Conservation (phyloP, 2,113 vertebrate genomes). For the Martes martes region DNA sequence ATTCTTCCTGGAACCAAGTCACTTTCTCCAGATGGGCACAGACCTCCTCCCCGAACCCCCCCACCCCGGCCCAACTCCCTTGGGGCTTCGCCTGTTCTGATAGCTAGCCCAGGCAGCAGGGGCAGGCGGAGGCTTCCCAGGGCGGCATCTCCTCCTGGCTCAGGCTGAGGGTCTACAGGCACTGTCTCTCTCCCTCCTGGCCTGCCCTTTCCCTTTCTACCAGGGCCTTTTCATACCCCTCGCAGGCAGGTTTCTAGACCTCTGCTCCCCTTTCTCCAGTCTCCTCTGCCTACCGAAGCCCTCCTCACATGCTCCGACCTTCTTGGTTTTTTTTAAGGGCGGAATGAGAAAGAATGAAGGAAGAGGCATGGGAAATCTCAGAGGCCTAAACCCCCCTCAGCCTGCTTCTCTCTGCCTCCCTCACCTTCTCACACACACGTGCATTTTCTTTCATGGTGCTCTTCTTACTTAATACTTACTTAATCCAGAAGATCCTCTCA, state of each 20-base stretch:
- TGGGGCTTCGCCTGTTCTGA: background rate
- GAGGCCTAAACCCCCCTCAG: too few species aligned
- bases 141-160: background rate
- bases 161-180: too few species aligned
- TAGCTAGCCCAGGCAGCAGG: background rate
- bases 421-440: background rate
- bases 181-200: background rate
- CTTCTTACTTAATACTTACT: background rate
- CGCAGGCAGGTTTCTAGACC: rapidly evolving
- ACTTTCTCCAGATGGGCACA: background rate
- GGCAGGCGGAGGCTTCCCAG: background rate
- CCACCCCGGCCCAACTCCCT: background rate
- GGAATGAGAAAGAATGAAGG: background rate
- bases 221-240: background rate
- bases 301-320: background rate
- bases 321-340: background rate
- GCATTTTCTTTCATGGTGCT: background rate
- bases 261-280: background rate
- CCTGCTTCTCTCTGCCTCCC: background rate
- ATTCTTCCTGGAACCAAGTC: background rate
- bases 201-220: background rate
- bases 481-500: background rate
- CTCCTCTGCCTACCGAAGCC: background rate
- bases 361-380: background rate
- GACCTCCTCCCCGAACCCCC: background rate